A percentile compares a stretch with the other conserved stretches of the same genome.
Evolutionary conservation across 1,140 invertebrate genomes (phyloP).

Genomic region (Spodoptera frugiperda): DNA sequence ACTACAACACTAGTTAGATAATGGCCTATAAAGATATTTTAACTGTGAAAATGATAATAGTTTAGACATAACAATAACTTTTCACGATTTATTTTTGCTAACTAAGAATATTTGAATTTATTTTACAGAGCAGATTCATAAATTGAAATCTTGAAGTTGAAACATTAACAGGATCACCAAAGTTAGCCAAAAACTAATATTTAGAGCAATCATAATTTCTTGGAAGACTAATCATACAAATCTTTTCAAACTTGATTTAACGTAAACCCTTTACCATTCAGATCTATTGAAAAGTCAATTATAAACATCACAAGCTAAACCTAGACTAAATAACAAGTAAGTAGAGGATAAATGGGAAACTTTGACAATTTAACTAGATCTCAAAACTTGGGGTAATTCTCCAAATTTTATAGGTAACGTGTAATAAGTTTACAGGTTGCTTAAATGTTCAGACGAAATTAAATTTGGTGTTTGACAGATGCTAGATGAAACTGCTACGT

Average conservation of each 20-base stretch:
- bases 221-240: slow-evolving; percentile 21
- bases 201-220: slow-evolving; percentile 13
- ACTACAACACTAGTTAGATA: too few species aligned
- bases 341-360: slow-evolving; percentile 21
- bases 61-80: background rate
- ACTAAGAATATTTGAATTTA: background rate
- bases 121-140: background rate
- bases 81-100: background rate
- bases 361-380: slow-evolving; percentile 35
- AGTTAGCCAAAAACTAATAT: slow-evolving; percentile 21
- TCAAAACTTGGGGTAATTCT: slow-evolving; percentile 30
- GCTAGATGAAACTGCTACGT: slow-evolving; percentile 4
- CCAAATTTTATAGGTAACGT: slow-evolving; percentile 4
- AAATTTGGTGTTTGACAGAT: slow-evolving; percentile 28
- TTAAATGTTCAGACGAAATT: slow-evolving; percentile 16
- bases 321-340: slow-evolving; percentile 18
- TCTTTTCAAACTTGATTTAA: slow-evolving; percentile 10
- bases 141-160: slow-evolving; percentile 3
- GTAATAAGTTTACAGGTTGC: slow-evolving; percentile 3
- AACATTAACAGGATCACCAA: background rate
- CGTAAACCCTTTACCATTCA: background rate
- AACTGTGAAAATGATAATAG: too few species aligned
- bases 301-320: slow-evolving; percentile 12
- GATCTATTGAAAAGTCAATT: slow-evolving; percentile 49
- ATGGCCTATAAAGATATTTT: too few species aligned